phyloP scores from a whole-genome alignment of 1,140 invertebrate genomes.

The Heliconius eleuchia region DNA sequence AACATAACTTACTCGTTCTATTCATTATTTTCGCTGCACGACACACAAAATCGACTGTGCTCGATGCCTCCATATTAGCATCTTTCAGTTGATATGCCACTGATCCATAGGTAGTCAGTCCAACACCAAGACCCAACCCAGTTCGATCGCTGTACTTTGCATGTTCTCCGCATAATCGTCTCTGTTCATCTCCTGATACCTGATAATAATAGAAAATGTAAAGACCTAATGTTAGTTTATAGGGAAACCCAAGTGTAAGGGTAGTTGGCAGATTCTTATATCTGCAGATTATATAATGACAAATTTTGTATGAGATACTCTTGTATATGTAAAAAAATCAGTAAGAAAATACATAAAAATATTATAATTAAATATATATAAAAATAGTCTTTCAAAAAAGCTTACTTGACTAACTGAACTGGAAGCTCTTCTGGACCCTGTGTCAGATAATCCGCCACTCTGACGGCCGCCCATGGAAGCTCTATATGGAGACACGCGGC shows the following conservation, averaged over 20 bases:
- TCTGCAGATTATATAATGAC: too few species aligned
- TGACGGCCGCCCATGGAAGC: slow-evolving; percentile 78
- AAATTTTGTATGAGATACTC: too few species aligned
- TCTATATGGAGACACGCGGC: slow-evolving; percentile 84
- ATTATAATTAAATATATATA: neutral
- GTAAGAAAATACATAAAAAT: neutral
- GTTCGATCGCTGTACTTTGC: slow-evolving; percentile 76
- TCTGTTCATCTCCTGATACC: slow-evolving; percentile 88
- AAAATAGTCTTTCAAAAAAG: neutral
- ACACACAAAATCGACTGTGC: slow-evolving; percentile 89
- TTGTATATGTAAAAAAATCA: too few species aligned
- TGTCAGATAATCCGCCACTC: slow-evolving; percentile 80
- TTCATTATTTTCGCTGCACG: slow-evolving; percentile 88
- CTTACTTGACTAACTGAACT: slow-evolving; percentile 87
- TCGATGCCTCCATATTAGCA: slow-evolving; percentile 89
- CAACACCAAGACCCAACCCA: slow-evolving; percentile 81
- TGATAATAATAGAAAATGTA: slow-evolving; percentile 49
- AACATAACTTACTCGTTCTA: slow-evolving; percentile 84
- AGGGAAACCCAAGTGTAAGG: neutral
- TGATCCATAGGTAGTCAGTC: slow-evolving; percentile 87
- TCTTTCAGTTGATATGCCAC: slow-evolving; percentile 91
- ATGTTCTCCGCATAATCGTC: slow-evolving; percentile 85
- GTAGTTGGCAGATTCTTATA: neutral
- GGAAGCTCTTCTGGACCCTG: slow-evolving; percentile 85
- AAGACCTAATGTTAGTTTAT: neutral